phyloP scores from a whole-genome alignment of 2,797 vertebrate genomes.

The Onychomys arenicola region DNA sequence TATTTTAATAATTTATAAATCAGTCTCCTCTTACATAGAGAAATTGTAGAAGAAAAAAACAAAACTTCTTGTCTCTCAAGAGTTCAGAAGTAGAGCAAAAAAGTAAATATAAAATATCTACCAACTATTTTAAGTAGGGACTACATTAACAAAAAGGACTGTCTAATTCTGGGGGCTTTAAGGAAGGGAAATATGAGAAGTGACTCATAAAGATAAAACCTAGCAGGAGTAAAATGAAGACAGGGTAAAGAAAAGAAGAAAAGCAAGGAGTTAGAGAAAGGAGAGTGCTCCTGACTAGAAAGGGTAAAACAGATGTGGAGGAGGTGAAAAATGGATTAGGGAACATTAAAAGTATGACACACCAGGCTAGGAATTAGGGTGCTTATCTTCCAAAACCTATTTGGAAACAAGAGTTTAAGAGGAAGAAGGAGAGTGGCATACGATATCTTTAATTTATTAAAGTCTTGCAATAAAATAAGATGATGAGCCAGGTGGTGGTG shows the following conservation, averaged over 20 bases:
- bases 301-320: background rate
- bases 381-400: conserved; percentile 17
- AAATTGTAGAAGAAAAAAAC: conserved; percentile 5
- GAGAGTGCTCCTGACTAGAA: background rate
- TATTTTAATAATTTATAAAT: conserved; percentile 50
- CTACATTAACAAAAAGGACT: conserved; percentile 44
- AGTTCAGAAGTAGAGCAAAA: conserved; percentile 31
- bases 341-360: background rate
- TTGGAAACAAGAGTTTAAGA: conserved; percentile 28
- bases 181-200: conserved; percentile 21
- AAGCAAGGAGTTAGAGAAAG: conserved; percentile 18
- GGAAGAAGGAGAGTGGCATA: background rate
- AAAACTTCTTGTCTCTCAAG: background rate
- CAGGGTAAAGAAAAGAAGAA: background rate
- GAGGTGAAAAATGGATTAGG: background rate
- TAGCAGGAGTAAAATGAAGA: conserved; percentile 8
- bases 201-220: conserved; percentile 36
- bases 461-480: conserved; percentile 48
- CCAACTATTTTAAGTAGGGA: background rate
- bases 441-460: conserved; percentile 49
- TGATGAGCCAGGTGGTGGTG: background rate
- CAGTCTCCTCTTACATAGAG: background rate
- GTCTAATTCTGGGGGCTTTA: background rate
- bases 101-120: conserved; percentile 1
- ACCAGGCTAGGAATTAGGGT: conserved; percentile 29